Percentiles rank a stretch among this genome's conserved stretches.
phyloP scores from a whole-genome alignment of 2,888 invertebrate genomes.

The Ormyrus rosae region DNA sequence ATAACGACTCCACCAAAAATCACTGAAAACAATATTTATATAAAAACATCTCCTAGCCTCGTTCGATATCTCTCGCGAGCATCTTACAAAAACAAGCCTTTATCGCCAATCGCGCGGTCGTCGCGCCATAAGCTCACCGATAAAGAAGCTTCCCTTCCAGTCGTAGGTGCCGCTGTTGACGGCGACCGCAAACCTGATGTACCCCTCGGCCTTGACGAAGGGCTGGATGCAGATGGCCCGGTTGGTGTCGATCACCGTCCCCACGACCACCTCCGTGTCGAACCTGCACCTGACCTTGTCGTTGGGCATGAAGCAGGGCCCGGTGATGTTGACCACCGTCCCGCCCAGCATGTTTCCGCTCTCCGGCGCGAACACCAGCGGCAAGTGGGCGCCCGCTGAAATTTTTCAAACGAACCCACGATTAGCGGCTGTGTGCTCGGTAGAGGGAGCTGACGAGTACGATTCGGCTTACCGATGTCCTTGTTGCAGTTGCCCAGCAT shows the following conservation, averaged over 20 bases:
- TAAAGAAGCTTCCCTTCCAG: conserved; percentile 93
- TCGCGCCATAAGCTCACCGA: conserved; percentile 80
- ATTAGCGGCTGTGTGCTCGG: no score
- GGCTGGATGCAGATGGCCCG: conserved; percentile 94
- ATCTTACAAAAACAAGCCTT: no score
- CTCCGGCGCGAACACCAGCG: conserved; percentile 93
- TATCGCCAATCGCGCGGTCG: no score
- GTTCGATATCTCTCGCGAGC: no score
- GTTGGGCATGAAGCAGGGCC: conserved; percentile 90
- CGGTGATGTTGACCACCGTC: conserved; percentile 96
- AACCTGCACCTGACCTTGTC: conserved; percentile 90
- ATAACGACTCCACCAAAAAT: not conserved
- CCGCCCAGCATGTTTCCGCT: conserved; percentile 99
- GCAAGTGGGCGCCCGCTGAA: conserved; percentile 87
- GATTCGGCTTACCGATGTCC: conserved; percentile 82
- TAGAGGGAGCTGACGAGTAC: no score
- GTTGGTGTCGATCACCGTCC: conserved; percentile 86
- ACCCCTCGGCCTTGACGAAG: conserved; percentile 90
- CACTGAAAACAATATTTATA: not conserved
- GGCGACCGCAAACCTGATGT: conserved; percentile 90
- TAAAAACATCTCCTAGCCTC: no score
- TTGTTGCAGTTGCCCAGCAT: conserved; percentile 95
- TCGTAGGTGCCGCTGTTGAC: conserved; percentile 86
- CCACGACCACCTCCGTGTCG: conserved; percentile 87
- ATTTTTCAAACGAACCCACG: conserved; percentile 8